A percentile compares a stretch with the other conserved stretches of the same genome.
These are phyloP conservation scores for Oenanthe oenanthe DNA, from an alignment of 2,113 vertebrate species.

Conservation along the genomic window DNA sequence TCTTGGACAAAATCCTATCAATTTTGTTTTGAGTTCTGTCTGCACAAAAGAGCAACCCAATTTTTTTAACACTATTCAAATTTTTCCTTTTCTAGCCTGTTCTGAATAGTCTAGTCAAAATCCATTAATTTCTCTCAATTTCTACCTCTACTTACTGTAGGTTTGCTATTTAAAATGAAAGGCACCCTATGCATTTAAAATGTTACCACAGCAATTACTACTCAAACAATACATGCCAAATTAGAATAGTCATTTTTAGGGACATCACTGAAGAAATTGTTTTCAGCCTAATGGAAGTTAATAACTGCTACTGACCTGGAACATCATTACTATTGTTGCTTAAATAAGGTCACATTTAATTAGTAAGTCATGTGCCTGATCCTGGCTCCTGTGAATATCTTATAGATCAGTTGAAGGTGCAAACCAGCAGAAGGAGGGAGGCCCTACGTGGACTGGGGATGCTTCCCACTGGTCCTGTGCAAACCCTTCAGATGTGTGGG, in stretches of 20 bases:
- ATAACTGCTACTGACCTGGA: not conserved
- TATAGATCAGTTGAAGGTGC: not conserved
- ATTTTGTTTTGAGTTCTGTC: not conserved
- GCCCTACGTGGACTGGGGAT: not conserved
- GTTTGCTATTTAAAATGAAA: not conserved
- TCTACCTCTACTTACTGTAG: not conserved
- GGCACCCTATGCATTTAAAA: not conserved
- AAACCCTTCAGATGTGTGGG: not conserved
- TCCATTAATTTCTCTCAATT: not conserved
- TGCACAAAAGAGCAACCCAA: not conserved
- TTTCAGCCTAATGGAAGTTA: slow-evolving; percentile 38
- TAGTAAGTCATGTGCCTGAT: not conserved
- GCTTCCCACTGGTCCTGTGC: not conserved
- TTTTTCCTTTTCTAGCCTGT: not conserved
- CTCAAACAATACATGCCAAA: not conserved
- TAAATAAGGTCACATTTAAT: slow-evolving; percentile 13
- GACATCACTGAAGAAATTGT: not conserved
- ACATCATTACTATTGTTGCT: not conserved
- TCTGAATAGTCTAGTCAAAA: slow-evolving; percentile 5
- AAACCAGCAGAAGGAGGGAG: not conserved
- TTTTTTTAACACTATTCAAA: not conserved
- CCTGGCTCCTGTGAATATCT: not conserved
- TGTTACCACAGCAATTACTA: not conserved
- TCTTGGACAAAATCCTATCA: not conserved
- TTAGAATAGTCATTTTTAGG: slow-evolving; percentile 15